A percentile compares a stretch with the other conserved stretches of the same genome.
Conservation (phyloP, 2,113 vertebrate species). For the Rhinopithecus roxellana region DNA sequence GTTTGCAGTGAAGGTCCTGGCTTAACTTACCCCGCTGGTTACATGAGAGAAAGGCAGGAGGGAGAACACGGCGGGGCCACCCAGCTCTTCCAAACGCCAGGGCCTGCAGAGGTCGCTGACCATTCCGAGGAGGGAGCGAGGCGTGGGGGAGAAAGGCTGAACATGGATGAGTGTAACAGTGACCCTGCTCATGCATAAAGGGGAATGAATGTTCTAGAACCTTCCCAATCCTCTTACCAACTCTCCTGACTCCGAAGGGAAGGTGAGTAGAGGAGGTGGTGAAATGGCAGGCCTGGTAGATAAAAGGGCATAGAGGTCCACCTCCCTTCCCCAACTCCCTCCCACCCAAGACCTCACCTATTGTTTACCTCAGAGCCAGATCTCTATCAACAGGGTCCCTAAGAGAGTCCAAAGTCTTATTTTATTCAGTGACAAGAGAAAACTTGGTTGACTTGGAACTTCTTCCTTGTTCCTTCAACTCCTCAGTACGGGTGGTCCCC, state of each 20-base stretch:
- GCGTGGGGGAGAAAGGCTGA: not conserved
- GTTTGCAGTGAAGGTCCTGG: not conserved
- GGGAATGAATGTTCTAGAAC: not conserved
- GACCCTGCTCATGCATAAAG: not conserved
- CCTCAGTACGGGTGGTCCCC: not conserved
- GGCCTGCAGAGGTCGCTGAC: not conserved
- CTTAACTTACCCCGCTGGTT: rapidly evolving
- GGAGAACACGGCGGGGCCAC: not conserved
- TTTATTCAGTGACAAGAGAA: not conserved
- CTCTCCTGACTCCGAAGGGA: not conserved
- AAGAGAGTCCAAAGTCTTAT: not conserved
- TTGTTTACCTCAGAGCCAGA: not conserved
- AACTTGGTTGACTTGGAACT: not conserved
- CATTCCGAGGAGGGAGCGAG: not conserved
- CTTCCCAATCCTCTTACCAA: not conserved
- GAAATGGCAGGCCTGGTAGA: not conserved
- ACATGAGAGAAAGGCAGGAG: too few relatives aligned
- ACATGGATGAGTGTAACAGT: rapidly evolving
- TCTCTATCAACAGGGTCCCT: not conserved
- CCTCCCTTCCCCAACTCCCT: not conserved
- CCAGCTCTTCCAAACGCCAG: rapidly evolving
- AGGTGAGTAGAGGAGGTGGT: not conserved
- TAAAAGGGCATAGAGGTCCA: rapidly evolving
- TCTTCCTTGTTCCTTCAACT: not conserved
- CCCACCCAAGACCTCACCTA: not conserved